phyloP scores from a whole-genome alignment of 2,888 invertebrate species.

The Volucella inflata region DNA sequence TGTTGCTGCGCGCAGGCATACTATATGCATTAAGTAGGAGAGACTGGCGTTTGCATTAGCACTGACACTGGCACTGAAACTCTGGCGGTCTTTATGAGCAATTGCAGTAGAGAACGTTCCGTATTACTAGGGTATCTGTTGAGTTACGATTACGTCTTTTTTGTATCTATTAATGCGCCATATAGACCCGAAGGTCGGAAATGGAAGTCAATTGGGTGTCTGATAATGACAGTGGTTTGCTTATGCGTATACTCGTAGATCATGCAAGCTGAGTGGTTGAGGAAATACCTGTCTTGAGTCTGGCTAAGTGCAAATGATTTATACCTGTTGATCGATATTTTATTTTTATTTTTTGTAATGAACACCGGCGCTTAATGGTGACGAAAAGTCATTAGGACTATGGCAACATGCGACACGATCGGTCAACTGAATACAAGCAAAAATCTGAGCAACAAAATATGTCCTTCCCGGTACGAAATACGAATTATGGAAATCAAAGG shows the following conservation, averaged over 20 bases:
- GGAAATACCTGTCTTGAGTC: constrained; percentile 49
- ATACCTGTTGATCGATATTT: constrained; percentile 33
- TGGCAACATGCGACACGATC: constrained; percentile 10
- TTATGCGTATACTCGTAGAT: constrained; percentile 46
- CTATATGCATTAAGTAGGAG: not conserved
- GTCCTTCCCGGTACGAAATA: not conserved
- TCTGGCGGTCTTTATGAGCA: constrained; percentile 37
- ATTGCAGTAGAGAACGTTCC: constrained; percentile 23
- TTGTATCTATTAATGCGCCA: constrained; percentile 41
- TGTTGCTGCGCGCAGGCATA: constrained; percentile 25
- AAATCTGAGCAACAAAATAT: not conserved
- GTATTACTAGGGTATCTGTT: constrained; percentile 32
- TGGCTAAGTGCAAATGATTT: constrained; percentile 52
- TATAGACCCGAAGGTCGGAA: constrained; percentile 70
- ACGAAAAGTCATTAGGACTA: constrained; percentile 40
- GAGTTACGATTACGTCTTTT: constrained; percentile 15
- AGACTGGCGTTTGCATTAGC: too few relatives aligned
- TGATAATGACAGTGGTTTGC: constrained; percentile 68
- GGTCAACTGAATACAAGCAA: constrained; percentile 40
- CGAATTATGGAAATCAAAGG: not conserved
- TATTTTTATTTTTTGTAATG: too few relatives aligned
- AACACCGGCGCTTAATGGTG: constrained; percentile 44
- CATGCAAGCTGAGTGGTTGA: constrained; percentile 35
- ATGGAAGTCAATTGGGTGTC: constrained; percentile 73
- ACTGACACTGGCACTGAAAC: not conserved